phyloP scores from a whole-genome alignment of 2,113 vertebrate species.

The Numida meleagris region DNA sequence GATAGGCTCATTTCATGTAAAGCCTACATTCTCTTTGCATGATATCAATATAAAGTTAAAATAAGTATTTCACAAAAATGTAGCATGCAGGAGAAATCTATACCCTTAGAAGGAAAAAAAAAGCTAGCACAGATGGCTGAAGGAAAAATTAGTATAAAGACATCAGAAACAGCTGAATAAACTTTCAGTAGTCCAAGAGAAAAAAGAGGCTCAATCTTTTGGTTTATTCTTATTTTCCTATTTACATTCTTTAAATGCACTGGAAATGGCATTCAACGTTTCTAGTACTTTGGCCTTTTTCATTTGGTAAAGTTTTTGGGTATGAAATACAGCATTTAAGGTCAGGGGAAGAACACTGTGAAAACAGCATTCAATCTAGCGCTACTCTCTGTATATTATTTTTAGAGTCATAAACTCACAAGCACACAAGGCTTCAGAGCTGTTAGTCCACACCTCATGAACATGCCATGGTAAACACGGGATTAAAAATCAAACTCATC shows the following conservation, averaged over 20 bases:
- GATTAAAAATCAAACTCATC: background rate
- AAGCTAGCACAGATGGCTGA: slow-evolving; percentile 76
- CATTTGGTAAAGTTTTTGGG: background rate
- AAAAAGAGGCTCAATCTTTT: slow-evolving; percentile 43
- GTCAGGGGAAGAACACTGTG: background rate
- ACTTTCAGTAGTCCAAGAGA: slow-evolving; percentile 73
- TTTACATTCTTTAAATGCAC: slow-evolving; percentile 59
- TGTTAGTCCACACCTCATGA: background rate
- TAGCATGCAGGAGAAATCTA: slow-evolving; percentile 65
- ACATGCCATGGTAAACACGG: background rate
- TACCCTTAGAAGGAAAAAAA: slow-evolving; percentile 71
- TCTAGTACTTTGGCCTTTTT: background rate
- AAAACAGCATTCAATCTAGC: background rate
- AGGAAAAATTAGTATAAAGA: slow-evolving; percentile 75
- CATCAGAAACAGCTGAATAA: slow-evolving; percentile 84
- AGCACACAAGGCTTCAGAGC: background rate
- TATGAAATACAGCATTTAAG: background rate
- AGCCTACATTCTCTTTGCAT: slow-evolving; percentile 63
- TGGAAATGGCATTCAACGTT: slow-evolving; percentile 5
- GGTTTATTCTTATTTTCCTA: slow-evolving; percentile 57
- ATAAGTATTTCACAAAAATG: slow-evolving; percentile 75
- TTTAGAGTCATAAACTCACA: background rate
- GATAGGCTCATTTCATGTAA: slow-evolving; percentile 67
- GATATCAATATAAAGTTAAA: slow-evolving; percentile 75
- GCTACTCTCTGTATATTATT: background rate